Base-by-base conservation (phyloP, 2,797 vertebrate genomes). In the Hemibagrus guttatus region DNA sequence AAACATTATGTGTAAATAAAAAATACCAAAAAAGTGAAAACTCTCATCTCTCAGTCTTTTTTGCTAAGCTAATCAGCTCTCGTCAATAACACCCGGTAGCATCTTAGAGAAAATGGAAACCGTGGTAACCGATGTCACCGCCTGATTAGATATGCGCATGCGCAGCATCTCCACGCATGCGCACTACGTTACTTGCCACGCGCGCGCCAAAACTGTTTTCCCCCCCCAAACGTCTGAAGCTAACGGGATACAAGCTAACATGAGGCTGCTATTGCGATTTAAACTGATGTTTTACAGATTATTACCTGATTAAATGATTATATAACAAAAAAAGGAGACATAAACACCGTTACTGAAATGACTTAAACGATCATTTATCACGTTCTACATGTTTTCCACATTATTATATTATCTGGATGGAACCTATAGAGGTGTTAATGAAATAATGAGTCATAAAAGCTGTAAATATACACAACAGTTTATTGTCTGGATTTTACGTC, bases 401-500 rank as follows among this genome's bases (percentile, higher is more conserved):
- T 39, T 39, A 39, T 39, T 39, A 39, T 8, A 9, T 49, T 7
- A 49, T 49, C 46, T 49, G 7, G 7, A 9, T 49, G 5, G 7
- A 28, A 31, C 8, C n/a, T 54, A 28, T 19, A 76, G 35, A 71
- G 14, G 74, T 54, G 49, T 76, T 1, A 4, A 75, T 1, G 19
- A 63, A 81, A 82, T 54, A 75, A 63, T 26, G 21, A 46, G 35
- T 26, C 35, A 61, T 26, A 81, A 46, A 76, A 28, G 11, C 39
- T 69, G 52, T 63, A 87, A 88, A 88, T 31, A 81, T 76, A 87
- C 86, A 89, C 49, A 72, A 69, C 69, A 63, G 84, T 90, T 88
- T 86, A 86, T 88, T 88, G 76, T 89, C 86, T 89, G 88, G 85
- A 88, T 90, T 85, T 82, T 14, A 87, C 11, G 31, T 81, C 66